Evolutionary conservation across 2,888 invertebrate genomes (phyloP).

Genomic region (Tenthredo notha): DNA sequence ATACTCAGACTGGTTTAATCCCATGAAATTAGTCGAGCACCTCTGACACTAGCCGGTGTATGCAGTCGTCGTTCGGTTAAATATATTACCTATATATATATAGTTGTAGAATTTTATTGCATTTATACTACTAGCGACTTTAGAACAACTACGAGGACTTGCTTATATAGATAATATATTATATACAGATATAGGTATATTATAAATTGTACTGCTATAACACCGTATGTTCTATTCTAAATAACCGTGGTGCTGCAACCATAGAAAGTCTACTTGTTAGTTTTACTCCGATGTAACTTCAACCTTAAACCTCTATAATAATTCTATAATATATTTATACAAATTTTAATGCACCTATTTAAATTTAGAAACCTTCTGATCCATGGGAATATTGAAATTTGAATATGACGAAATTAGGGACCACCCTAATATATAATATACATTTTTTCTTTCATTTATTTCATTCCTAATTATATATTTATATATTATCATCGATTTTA

Average conservation of each 20-base stretch:
- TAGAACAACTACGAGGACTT: background rate
- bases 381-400: too few relatives aligned
- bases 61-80: slow-evolving; percentile 2
- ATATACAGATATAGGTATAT: background rate
- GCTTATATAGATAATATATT: background rate
- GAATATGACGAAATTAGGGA: too few relatives aligned
- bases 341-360: too few relatives aligned
- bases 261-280: slow-evolving; percentile 41
- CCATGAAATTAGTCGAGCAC: slow-evolving; percentile 44
- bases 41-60: slow-evolving; percentile 30
- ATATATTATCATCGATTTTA: too few relatives aligned
- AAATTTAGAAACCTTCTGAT: too few relatives aligned
- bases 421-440: too few relatives aligned
- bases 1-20: slow-evolving; percentile 37
- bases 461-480: too few relatives aligned
- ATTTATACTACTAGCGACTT: background rate
- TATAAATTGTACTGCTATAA: background rate
- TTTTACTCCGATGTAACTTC: background rate
- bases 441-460: too few relatives aligned
- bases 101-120: background rate
- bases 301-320: background rate
- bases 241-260: slow-evolving; percentile 34
- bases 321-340: too few relatives aligned
- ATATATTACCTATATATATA: slow-evolving; percentile 1
- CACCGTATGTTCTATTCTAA: background rate